phyloP scores from a whole-genome alignment of 2,888 invertebrate genomes.

The Leptothorax acervorum region DNA sequence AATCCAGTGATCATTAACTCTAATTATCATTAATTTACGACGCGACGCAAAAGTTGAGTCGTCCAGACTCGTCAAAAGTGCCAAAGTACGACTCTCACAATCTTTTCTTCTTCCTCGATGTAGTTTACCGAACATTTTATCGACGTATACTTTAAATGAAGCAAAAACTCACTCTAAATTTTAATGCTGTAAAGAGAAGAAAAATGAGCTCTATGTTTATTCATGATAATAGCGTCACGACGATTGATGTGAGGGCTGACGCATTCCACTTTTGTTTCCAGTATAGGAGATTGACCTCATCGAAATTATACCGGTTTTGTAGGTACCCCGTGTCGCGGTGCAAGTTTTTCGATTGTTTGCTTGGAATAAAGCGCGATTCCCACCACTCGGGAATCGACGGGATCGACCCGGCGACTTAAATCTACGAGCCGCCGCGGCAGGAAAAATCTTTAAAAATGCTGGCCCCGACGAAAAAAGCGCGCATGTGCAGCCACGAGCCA shows the following conservation, averaged over 20 bases:
- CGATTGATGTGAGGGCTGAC: constrained; percentile 11
- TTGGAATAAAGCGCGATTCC: constrained; percentile 53
- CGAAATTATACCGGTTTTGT: constrained; percentile 51
- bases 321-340: constrained; percentile 13
- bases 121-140: not conserved
- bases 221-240: constrained; percentile 26
- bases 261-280: constrained; percentile 6
- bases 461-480: constrained; percentile 81
- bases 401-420: constrained; percentile 77
- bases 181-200: not conserved
- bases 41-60: constrained; percentile 13
- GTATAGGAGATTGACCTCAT: constrained; percentile 30
- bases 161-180: constrained; percentile 11
- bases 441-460: constrained; percentile 84
- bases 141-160: not conserved
- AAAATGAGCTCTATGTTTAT: not conserved
- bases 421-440: constrained; percentile 76
- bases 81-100: not conserved
- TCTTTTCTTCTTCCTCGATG: not conserved
- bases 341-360: constrained; percentile 55
- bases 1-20: constrained; percentile 20
- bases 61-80: not conserved
- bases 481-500: constrained; percentile 79
- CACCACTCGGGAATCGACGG: constrained; percentile 71
- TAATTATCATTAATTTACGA: constrained; percentile 41